A percentile compares a stretch with the other conserved stretches of the same genome.
Evolutionary conservation across 2,888 invertebrate species (phyloP).

Genomic region (Mesochorus sp.): DNA sequence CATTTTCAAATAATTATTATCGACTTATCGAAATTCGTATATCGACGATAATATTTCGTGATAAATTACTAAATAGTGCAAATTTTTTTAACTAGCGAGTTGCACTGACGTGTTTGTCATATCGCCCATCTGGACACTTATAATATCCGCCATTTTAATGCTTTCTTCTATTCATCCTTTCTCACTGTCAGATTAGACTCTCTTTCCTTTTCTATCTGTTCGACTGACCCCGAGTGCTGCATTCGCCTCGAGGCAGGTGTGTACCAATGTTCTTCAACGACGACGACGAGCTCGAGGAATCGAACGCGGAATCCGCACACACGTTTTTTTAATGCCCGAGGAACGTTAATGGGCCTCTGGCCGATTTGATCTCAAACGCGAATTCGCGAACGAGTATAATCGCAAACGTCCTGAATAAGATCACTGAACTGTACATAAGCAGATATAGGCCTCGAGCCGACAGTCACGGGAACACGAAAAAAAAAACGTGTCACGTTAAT

Average conservation of each 20-base stretch:
- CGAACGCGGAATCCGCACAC: constrained; percentile 51
- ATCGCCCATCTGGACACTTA: constrained; percentile 10
- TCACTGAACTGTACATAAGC: constrained; percentile 30
- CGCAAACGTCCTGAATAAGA: constrained; percentile 20
- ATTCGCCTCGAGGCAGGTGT: constrained; percentile 57
- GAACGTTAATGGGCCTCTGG: constrained; percentile 41
- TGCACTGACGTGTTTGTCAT: too few species aligned
- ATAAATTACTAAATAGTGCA: too few species aligned
- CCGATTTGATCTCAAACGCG: constrained; percentile 48
- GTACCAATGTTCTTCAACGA: constrained; percentile 27
- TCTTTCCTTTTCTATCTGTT: background rate
- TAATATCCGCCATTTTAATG: too few species aligned
- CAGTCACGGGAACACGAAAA: background rate
- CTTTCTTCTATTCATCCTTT: background rate
- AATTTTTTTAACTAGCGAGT: too few species aligned
- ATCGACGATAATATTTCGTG: too few species aligned
- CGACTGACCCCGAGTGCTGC: constrained; percentile 33
- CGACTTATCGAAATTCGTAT: too few species aligned
- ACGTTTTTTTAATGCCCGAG: constrained; percentile 47
- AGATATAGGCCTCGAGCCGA: background rate
- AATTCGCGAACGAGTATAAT: constrained; percentile 39
- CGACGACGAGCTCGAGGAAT: constrained; percentile 33
- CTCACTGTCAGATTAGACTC: constrained; percentile 38
- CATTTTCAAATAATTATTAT: too few species aligned
- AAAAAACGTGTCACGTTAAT: background rate